Conservation (phyloP, 2,113 vertebrate species). For the Picathartes gymnocephalus region DNA sequence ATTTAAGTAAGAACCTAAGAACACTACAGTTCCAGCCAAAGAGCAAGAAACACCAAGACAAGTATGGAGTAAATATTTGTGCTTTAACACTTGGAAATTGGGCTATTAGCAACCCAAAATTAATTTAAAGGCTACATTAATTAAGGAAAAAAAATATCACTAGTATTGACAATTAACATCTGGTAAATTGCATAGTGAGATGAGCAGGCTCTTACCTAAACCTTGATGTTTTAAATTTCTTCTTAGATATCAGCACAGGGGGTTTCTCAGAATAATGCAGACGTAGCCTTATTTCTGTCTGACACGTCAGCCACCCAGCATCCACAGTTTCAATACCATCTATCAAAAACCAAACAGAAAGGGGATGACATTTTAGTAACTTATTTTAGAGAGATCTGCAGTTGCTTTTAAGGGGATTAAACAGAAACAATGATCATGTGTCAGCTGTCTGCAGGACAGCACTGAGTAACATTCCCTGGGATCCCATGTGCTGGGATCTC, state of each 20-base stretch:
- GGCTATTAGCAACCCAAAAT: neutral
- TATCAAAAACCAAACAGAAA: constrained; percentile 56
- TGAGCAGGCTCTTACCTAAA: constrained; percentile 85
- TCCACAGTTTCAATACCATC: constrained; percentile 86
- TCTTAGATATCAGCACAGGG: constrained; percentile 94
- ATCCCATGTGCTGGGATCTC: neutral
- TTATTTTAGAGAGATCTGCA: neutral
- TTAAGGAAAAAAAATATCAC: neutral
- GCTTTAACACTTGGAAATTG: neutral
- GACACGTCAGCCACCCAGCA: constrained; percentile 94
- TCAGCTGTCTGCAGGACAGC: neutral
- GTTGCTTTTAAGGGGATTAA: neutral
- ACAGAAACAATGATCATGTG: neutral
- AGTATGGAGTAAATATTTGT: neutral
- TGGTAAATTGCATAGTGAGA: neutral
- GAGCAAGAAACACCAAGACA: neutral
- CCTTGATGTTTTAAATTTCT: constrained; percentile 95
- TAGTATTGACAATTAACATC: neutral
- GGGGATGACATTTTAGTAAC: neutral
- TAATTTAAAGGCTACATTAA: neutral
- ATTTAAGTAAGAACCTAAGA: neutral
- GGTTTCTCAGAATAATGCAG: constrained; percentile 90
- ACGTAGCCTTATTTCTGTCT: constrained; percentile 94
- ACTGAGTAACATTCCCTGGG: neutral
- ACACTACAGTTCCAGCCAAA: neutral